Evolutionary conservation across 1,140 invertebrate genomes (phyloP).

Genomic region (Psix sp.): DNA sequence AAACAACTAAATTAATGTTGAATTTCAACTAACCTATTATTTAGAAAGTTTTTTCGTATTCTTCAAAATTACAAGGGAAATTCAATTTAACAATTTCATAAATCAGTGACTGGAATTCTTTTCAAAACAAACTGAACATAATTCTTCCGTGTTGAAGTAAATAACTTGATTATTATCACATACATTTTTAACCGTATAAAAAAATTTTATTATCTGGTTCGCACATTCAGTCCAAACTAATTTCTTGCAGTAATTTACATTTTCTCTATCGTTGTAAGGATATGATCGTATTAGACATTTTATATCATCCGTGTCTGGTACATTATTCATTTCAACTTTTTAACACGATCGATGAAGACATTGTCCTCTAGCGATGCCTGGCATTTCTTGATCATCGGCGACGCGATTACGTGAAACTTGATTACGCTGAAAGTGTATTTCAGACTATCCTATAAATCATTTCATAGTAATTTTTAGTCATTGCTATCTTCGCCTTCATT

Average conservation of each 20-base stretch:
- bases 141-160: too few relatives aligned
- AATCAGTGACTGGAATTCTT: too few relatives aligned
- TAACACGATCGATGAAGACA: slow-evolving; percentile 39
- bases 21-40: too few relatives aligned
- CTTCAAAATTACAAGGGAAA: too few relatives aligned
- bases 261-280: slow-evolving; percentile 20
- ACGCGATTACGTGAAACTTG: slow-evolving; percentile 21
- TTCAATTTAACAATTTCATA: too few relatives aligned
- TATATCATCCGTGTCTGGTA: slow-evolving; percentile 16
- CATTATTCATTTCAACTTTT: slow-evolving; percentile 44
- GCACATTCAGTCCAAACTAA: slow-evolving; percentile 11
- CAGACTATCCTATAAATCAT: slow-evolving; percentile 50
- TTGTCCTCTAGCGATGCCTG: slow-evolving; percentile 26
- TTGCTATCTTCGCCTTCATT: slow-evolving; percentile 49
- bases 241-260: slow-evolving; percentile 35
- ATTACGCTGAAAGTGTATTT: slow-evolving; percentile 16
- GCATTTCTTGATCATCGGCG: slow-evolving; percentile 35
- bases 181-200: too few relatives aligned
- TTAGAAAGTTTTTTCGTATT: too few relatives aligned
- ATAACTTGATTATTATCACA: too few relatives aligned
- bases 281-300: slow-evolving; percentile 33
- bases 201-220: slow-evolving; percentile 36
- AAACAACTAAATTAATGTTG: too few relatives aligned
- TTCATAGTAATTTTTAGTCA: slow-evolving; percentile 56
- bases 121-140: too few relatives aligned